A percentile compares a stretch with the other conserved stretches of the same genome.
Evolutionary conservation across 2,888 invertebrate species (phyloP).

Genomic region (Griposia aprilina): DNA sequence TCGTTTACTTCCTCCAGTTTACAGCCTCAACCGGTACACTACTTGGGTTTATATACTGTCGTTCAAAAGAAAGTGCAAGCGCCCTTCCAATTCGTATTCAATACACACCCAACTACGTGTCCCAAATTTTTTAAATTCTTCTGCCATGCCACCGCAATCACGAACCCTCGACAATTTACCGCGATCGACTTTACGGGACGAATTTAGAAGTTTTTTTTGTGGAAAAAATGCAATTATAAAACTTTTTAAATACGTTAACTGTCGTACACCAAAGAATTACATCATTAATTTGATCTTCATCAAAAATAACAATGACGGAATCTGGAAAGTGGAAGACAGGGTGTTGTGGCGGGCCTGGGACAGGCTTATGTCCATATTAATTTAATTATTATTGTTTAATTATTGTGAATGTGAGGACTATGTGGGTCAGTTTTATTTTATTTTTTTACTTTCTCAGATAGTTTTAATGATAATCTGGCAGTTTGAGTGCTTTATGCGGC

Average conservation of each 20-base stretch:
- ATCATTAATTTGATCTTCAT: neutral
- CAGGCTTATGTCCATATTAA: no score
- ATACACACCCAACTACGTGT: conserved; percentile 52
- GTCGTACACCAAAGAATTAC: no score
- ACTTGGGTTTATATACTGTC: conserved; percentile 33
- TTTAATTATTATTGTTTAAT: no score
- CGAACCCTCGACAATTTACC: conserved; percentile 59
- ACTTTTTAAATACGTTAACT: conserved; percentile 2
- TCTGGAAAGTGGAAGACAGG: no score
- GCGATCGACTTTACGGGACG: conserved; percentile 35
- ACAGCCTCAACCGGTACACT: conserved; percentile 3
- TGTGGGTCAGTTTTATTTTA: no score
- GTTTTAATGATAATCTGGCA: no score
- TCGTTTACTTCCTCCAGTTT: conserved; percentile 20
- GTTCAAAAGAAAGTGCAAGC: conserved; percentile 65
- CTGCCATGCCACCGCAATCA: conserved; percentile 53
- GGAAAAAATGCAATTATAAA: conserved; percentile 22
- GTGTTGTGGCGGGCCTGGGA: no score
- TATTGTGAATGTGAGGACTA: no score
- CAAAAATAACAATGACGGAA: neutral
- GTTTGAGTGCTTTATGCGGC: no score
- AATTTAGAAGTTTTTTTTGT: conserved; percentile 34
- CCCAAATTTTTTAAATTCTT: conserved; percentile 63
- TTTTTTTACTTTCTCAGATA: no score
- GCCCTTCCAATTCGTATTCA: conserved; percentile 61